phyloP scores from a whole-genome alignment of 2,888 invertebrate genomes.

The Limnephilus lunatus region DNA sequence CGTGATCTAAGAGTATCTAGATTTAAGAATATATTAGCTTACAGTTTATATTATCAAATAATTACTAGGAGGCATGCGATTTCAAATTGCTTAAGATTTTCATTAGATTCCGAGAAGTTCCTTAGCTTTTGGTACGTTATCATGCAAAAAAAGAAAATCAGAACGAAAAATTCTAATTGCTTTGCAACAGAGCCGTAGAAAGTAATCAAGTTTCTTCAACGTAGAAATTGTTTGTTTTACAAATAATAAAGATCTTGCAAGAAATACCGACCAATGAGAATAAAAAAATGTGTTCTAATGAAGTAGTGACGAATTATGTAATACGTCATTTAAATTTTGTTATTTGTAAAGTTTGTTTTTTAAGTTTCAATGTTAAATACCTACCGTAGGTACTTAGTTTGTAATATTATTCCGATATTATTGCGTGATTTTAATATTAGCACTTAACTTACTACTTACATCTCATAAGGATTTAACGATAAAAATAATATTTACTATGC shows the following conservation, averaged over 20 bases:
- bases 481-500: too few species aligned
- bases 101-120: constrained; percentile 7
- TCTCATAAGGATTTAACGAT: too few species aligned
- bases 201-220: background rate
- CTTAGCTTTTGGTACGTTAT: background rate
- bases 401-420: too few species aligned
- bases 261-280: too few species aligned
- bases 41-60: background rate
- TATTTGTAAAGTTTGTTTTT: too few species aligned
- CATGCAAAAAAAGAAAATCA: background rate
- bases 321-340: too few species aligned
- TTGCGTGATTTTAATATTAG: too few species aligned
- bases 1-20: constrained; percentile 15
- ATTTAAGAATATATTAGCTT: constrained; percentile 27
- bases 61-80: constrained; percentile 29
- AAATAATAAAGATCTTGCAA: background rate
- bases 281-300: too few species aligned
- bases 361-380: too few species aligned
- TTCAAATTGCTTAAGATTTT: constrained; percentile 7
- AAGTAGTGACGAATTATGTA: too few species aligned
- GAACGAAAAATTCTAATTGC: background rate
- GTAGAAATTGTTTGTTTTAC: background rate
- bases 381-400: too few species aligned
- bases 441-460: too few species aligned
- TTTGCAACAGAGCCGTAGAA: background rate